Percentiles rank a stretch among this genome's conserved stretches.
Conservation (phyloP, 1,140 invertebrate genomes). For the Drosophila sp. region DNA sequence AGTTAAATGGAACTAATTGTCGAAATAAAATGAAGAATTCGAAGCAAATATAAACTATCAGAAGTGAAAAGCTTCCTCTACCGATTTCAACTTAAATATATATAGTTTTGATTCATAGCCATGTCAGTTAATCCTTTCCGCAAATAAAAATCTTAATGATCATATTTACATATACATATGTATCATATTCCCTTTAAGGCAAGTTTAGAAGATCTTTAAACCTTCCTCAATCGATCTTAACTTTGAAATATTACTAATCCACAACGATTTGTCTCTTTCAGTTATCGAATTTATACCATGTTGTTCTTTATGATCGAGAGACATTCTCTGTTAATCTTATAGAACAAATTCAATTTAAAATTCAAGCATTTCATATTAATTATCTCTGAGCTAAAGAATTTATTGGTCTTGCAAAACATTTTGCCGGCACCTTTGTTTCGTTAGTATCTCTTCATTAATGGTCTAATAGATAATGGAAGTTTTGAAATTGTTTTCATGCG, state of each 20-base stretch:
- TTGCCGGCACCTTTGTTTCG: neutral
- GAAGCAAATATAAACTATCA: too few relatives aligned
- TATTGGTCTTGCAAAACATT: conserved; percentile 1
- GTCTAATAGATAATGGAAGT: conserved; percentile 76
- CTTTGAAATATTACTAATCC: too few relatives aligned
- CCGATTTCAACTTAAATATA: too few relatives aligned
- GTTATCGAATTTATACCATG: neutral
- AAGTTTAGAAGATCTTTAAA: too few relatives aligned
- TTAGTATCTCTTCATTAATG: conserved; percentile 64
- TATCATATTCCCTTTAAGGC: too few relatives aligned
- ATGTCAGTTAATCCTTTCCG: too few relatives aligned
- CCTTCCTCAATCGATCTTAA: too few relatives aligned
- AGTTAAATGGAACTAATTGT: conserved; percentile 1
- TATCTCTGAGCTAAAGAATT: neutral
- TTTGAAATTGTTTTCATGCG: conserved; percentile 59
- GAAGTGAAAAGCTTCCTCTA: too few relatives aligned
- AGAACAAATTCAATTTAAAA: conserved; percentile 1
- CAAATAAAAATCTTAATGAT: too few relatives aligned
- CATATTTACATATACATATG: too few relatives aligned
- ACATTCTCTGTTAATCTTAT: neutral
- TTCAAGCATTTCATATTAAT: neutral
- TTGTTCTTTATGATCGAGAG: neutral
- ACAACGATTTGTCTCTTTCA: neutral
- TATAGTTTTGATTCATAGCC: too few relatives aligned
- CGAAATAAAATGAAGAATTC: neutral